phyloP scores from a whole-genome alignment of 1,140 invertebrate genomes.

The Laupala kohalensis region DNA sequence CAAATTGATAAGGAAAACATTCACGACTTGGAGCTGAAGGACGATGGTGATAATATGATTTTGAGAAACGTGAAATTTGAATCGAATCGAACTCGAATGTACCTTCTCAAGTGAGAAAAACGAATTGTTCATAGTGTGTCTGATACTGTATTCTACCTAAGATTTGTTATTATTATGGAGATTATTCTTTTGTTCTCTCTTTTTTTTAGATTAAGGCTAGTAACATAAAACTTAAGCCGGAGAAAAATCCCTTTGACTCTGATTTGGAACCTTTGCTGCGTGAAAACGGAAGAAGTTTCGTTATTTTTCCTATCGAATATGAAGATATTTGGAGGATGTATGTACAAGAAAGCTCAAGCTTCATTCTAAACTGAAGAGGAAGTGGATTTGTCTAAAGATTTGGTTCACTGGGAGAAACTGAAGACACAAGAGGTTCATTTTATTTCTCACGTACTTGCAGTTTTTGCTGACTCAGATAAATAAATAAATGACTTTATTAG shows the following conservation, averaged over 20 bases:
- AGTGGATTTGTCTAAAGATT: slow-evolving; percentile 47
- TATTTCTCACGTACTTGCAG: slow-evolving; percentile 93
- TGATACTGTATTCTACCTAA: too few relatives aligned
- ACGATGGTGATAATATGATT: background rate
- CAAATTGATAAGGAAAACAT: background rate
- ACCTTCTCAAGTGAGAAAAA: background rate
- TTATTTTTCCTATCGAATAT: slow-evolving; percentile 52
- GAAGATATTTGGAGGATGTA: slow-evolving; percentile 49
- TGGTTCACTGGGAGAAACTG: slow-evolving; percentile 73
- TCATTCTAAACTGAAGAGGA: slow-evolving; percentile 65
- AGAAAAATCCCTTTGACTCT: slow-evolving; percentile 5
- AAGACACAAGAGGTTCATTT: slow-evolving; percentile 84
- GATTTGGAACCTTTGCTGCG: slow-evolving; percentile 42
- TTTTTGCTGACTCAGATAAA: slow-evolving; percentile 99
- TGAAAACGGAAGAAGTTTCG: slow-evolving; percentile 48
- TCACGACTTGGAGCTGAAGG: background rate
- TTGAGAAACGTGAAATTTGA: background rate
- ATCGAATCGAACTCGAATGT: background rate
- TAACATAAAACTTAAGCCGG: background rate
- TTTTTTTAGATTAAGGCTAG: background rate
- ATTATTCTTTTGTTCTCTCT: background rate
- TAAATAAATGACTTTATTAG: too few relatives aligned
- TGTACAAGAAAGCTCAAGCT: slow-evolving; percentile 62
- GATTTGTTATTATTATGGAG: too few relatives aligned
- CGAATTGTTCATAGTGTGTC: background rate